A percentile compares a stretch with the other conserved stretches of the same genome.
Conservation (phyloP, 2,113 vertebrate genomes). For the Pontoporia blainvillei region DNA sequence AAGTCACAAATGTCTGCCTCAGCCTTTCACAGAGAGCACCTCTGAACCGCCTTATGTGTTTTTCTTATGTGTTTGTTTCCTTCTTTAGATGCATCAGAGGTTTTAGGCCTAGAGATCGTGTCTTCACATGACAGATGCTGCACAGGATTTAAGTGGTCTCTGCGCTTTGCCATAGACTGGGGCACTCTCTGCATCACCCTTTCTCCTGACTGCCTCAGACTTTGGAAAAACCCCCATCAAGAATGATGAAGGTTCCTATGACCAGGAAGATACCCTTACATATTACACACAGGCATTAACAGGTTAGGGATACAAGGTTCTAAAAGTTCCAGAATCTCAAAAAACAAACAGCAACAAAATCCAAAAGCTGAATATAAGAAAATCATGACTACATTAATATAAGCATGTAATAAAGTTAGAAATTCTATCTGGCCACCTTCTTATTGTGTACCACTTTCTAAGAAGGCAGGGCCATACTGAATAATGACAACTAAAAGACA, state of each 20-base stretch:
- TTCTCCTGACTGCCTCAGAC: not conserved
- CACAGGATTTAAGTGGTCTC: not conserved
- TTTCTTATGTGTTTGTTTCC: not conserved
- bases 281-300: not conserved
- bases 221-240: not conserved
- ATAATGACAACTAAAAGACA: not conserved
- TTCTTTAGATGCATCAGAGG: not conserved
- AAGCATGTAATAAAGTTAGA: not conserved
- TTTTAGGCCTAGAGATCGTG: not conserved
- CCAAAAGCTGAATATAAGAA: not conserved
- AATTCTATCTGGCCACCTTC: not conserved
- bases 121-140: accelerated
- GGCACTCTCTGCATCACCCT: not conserved
- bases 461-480: not conserved
- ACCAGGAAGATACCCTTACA: not conserved
- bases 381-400: not conserved
- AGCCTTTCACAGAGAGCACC: not conserved
- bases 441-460: not conserved
- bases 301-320: not conserved
- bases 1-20: not conserved
- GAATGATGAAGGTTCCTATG: not conserved
- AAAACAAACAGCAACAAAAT: not conserved
- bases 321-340: not conserved
- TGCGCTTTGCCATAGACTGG: not conserved
- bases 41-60: not conserved